phyloP scores from a whole-genome alignment of 1,140 invertebrate genomes.

The Gryllus bimaculatus region DNA sequence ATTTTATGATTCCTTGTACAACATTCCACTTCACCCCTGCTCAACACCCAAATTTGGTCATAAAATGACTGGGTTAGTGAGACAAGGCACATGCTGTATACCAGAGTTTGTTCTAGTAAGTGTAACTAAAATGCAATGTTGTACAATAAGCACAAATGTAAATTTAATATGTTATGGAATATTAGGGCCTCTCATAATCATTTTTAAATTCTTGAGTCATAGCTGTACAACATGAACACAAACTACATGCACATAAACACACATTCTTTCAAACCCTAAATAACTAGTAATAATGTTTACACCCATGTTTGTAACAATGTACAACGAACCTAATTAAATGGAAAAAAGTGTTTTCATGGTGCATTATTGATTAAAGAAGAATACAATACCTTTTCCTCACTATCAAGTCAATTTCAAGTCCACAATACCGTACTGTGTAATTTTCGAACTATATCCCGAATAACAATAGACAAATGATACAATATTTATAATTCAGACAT shows the following conservation, averaged over 20 bases:
- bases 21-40: not conserved
- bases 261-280: not conserved
- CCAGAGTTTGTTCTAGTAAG: not conserved
- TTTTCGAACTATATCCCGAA: not conserved
- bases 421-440: not conserved
- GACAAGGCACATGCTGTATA: not conserved
- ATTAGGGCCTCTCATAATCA: not conserved
- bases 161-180: not conserved
- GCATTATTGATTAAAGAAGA: not conserved
- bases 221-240: not conserved
- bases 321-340: not conserved
- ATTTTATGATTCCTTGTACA: not conserved
- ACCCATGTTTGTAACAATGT: not conserved
- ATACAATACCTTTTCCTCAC: not conserved
- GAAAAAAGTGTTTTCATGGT: not conserved
- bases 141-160: not conserved
- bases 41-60: not conserved
- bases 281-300: not conserved
- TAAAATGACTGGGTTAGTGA: not conserved
- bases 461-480: not conserved
- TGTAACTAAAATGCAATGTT: not conserved
- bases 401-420: not conserved
- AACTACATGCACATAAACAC: not conserved
- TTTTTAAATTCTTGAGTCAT: not conserved
- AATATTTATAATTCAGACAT: not conserved